Base-by-base conservation (phyloP, 2,888 invertebrate genomes). In the Corythucha ciliata region DNA sequence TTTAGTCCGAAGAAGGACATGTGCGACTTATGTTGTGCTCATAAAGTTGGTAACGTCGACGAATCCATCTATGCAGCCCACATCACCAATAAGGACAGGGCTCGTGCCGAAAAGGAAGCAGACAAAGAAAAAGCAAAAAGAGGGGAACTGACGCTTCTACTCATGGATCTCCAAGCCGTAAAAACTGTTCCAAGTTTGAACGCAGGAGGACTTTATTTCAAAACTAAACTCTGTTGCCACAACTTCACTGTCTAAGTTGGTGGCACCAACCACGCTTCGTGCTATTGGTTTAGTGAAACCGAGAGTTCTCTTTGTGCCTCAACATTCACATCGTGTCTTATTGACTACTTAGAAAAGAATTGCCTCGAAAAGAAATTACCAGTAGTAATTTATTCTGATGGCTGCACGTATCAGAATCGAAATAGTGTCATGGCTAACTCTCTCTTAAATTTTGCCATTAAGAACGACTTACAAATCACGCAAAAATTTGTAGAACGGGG, bases 1-100 rank as follows among this genome's bases (percentile, higher is more conserved):
- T 37, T 42, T 25, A 21, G 2, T 7, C 54, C 55, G n/a, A 57
- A 54, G 26, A 59, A 59, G 33, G 56, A 59, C 36, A 41, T 36
- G 34, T 59, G 57, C 33, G 56, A 60, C 25, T 33, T 44, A 3
- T 59, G 59, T 27, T 24, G 27, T 12, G 33, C 29, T 24, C 47
- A 27, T 16, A 36, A 58, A 40, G 24, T 14, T 14, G 51, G 49
- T 16, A 50, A 58, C 25, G 5, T 59, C 7, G 6, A 27, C 18
- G 48, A 58, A 18, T 52, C 51, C n/a, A 45, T 50, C 1, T 57
- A 45, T 14, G n/a, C 37, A 16, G 33, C 3, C 1, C 60, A 61
- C 36, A 29, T 51, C 6, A 12, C 10, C 1, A 48, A 48, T n/a
- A 60, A 56, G 3, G 29, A 47, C 4, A 25, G 39, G 40, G 59